Evolutionary conservation across 2,888 invertebrate species (phyloP).

Genomic region (Diloba caeruleocephala): DNA sequence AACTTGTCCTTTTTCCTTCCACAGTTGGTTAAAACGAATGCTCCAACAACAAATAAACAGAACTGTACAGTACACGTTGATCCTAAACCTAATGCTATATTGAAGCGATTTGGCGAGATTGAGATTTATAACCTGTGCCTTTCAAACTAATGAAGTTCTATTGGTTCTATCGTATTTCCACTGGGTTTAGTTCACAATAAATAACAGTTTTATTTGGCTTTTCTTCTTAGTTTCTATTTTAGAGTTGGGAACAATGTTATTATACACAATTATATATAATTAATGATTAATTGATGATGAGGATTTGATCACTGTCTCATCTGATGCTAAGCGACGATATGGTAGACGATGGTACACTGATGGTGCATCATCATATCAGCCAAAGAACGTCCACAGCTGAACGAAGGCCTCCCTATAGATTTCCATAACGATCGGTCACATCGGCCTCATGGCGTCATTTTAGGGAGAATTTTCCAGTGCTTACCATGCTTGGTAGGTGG

Average conservation of each 20-base stretch:
- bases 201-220: slow-evolving; percentile 62
- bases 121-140: slow-evolving; percentile 68
- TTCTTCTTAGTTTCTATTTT: slow-evolving; percentile 54
- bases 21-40: slow-evolving; percentile 30
- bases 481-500: too few species aligned
- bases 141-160: slow-evolving; percentile 72
- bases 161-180: slow-evolving; percentile 67
- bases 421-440: too few species aligned
- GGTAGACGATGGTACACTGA: too few species aligned
- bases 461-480: too few species aligned
- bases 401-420: too few species aligned
- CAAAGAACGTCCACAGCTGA: too few species aligned
- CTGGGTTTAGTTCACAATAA: slow-evolving; percentile 65
- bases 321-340: too few species aligned
- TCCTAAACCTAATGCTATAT: slow-evolving; percentile 65
- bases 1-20: background rate
- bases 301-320: too few species aligned
- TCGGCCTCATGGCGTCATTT: too few species aligned
- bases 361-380: too few species aligned
- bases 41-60: slow-evolving; percentile 42
- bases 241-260: slow-evolving; percentile 26
- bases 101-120: slow-evolving; percentile 64
- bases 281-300: too few species aligned
- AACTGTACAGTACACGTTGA: slow-evolving; percentile 46
- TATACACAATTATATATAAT: too few species aligned